Base-by-base conservation (phyloP, 2,113 vertebrate species). In the Toxotes jaculatrix region DNA sequence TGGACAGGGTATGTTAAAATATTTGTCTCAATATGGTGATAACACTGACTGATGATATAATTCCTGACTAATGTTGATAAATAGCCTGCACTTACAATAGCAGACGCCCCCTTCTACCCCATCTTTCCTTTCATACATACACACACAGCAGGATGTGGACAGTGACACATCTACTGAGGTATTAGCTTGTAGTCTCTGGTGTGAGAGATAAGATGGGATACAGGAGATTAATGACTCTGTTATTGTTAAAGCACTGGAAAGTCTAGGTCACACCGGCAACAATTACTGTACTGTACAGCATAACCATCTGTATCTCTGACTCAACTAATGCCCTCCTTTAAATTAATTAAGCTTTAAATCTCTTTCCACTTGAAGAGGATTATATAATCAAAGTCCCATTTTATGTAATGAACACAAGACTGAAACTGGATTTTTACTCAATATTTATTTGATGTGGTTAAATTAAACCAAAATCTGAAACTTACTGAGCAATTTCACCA, bases 161-260 rank as follows among this genome's bases (percentile, higher is more conserved):
- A 45, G 68, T 85, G 88, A 90, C 81, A 75, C 77, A 31, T 74
- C 42, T 32, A 66, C 55, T 45, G 77, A 63, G 79, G 73, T 77
- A 78, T 90, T 61, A 43, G 78, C 65, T 51, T 40, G 32, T 82
- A 14, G 21, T 73, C 65, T 51, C 80, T 90, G 89, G 45, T 69
- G 77, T 5, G 13, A 23, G 75, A 82, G 91, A 91, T 93, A 93
- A 91, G 88, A 84, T 72, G 63, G 56, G 74, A 86, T 79, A n/a
- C 65, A 51, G 40, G 65, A 87, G 82, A 88, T 90, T 84, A 88
- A 92, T 87, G 85, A 77, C 82, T 56, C 51, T 93, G 90, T 91
- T 92, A 63, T 89, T 91, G 90, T 88, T 80, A 60, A 80, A 86
- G 73, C 67, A 5, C 67, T 91, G 92, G 91, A 91, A 92, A 88